Percentiles rank a stretch among this genome's conserved stretches.
phyloP scores from a whole-genome alignment of 1,140 invertebrate species.

The Saccostrea echinata region DNA sequence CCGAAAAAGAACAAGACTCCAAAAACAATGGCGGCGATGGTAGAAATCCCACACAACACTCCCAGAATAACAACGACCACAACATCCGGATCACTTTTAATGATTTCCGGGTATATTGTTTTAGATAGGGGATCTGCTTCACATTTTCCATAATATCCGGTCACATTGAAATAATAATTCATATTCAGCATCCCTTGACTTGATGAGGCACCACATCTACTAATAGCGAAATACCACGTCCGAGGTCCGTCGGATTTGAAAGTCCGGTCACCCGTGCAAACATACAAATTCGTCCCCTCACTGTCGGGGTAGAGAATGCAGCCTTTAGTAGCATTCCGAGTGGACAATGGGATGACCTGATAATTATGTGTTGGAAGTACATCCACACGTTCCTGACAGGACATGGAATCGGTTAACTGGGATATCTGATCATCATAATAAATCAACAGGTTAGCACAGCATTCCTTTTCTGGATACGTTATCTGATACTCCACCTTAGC shows the following conservation, averaged over 20 bases:
- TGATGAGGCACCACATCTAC: slow-evolving; percentile 64
- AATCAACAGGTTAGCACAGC: slow-evolving; percentile 73
- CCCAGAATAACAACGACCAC: slow-evolving; percentile 67
- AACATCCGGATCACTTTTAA: slow-evolving; percentile 57
- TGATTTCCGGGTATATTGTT: slow-evolving; percentile 63
- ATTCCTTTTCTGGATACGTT: slow-evolving; percentile 73
- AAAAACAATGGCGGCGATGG: slow-evolving; percentile 72
- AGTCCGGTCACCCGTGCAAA: slow-evolving; percentile 74
- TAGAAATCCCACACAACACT: slow-evolving; percentile 70
- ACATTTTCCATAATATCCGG: slow-evolving; percentile 74
- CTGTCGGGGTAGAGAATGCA: slow-evolving; percentile 68
- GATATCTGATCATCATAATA: slow-evolving; percentile 76
- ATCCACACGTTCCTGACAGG: slow-evolving; percentile 67
- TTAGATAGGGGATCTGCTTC: slow-evolving; percentile 73
- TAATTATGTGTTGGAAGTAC: slow-evolving; percentile 71
- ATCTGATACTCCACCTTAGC: slow-evolving; percentile 75
- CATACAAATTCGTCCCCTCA: slow-evolving; percentile 64
- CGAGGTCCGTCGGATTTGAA: slow-evolving; percentile 70
- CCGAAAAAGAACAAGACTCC: slow-evolving; percentile 71
- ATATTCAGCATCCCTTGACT: slow-evolving; percentile 60
- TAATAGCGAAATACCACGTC: slow-evolving; percentile 75
- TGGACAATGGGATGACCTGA: slow-evolving; percentile 72
- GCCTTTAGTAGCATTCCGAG: slow-evolving; percentile 66
- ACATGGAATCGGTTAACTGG: slow-evolving; percentile 70
- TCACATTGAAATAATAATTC: slow-evolving; percentile 76